Evolutionary conservation across 2,113 vertebrate genomes (phyloP).

Genomic region (Rynchops niger): DNA sequence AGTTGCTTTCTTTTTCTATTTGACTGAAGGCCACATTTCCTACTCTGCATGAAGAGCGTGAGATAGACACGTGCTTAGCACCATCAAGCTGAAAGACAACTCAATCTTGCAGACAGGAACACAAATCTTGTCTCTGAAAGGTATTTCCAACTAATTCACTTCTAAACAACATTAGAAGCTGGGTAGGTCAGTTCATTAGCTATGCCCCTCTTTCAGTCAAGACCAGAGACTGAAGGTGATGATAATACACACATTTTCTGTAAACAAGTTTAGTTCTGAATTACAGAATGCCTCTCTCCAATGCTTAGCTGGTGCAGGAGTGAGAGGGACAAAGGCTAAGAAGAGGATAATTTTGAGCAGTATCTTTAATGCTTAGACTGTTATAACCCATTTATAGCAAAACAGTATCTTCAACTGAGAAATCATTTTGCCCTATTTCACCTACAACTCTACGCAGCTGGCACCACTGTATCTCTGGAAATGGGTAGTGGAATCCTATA

Average conservation of each 20-base stretch:
- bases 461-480: background rate
- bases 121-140: background rate
- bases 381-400: background rate
- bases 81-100: background rate
- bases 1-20: background rate
- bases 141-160: background rate
- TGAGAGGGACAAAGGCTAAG: background rate
- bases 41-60: background rate
- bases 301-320: background rate
- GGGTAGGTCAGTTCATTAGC: background rate
- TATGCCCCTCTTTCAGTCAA: background rate
- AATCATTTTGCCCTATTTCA: background rate
- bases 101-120: background rate
- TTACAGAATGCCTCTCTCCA: background rate
- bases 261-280: background rate
- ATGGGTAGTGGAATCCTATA: background rate
- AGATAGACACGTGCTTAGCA: background rate
- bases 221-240: background rate
- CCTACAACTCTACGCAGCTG: background rate
- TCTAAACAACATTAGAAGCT: background rate
- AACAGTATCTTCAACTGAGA: background rate
- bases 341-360: background rate
- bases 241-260: background rate
- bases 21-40: background rate
- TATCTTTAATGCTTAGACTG: background rate